These are phyloP conservation scores for Rhinoderma darwinii DNA, from an alignment of 2,113 vertebrate species.

Conservation along the genomic window DNA sequence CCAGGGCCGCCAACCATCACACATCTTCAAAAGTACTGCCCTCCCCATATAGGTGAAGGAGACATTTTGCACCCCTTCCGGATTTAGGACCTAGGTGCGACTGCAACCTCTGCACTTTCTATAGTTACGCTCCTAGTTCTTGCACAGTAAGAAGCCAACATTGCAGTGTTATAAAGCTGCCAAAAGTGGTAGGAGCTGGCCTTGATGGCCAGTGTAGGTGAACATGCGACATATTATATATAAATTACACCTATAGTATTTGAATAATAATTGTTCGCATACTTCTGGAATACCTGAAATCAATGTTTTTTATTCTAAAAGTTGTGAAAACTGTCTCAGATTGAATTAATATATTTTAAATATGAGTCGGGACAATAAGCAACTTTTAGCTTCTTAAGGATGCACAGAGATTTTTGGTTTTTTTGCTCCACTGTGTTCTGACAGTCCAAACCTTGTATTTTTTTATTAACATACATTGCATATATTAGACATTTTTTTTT, in stretches of 20 bases:
- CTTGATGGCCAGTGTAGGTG: neutral
- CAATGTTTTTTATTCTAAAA: neutral
- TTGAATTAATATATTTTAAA: neutral
- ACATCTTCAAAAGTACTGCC: neutral
- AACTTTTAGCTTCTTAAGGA: too few species aligned
- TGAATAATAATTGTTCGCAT: too few species aligned
- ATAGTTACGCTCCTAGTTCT: too few species aligned
- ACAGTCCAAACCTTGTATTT: too few species aligned
- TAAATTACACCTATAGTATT: neutral
- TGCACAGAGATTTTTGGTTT: too few species aligned
- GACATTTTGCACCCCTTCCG: too few species aligned
- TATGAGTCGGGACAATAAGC: neutral
- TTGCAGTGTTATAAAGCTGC: neutral
- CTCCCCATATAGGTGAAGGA: too few species aligned
- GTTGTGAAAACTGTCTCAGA: neutral
- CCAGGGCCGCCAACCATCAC: neutral
- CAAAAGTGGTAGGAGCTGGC: neutral
- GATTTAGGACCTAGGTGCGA: too few species aligned
- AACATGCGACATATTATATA: neutral
- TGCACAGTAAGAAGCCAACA: neutral
- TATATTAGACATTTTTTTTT: too few species aligned
- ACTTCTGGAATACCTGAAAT: neutral
- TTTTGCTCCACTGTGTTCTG: too few species aligned
- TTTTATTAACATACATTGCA: too few species aligned
- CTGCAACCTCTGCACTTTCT: too few species aligned